phyloP scores from a whole-genome alignment of 2,113 vertebrate species.

The Rana temporaria region DNA sequence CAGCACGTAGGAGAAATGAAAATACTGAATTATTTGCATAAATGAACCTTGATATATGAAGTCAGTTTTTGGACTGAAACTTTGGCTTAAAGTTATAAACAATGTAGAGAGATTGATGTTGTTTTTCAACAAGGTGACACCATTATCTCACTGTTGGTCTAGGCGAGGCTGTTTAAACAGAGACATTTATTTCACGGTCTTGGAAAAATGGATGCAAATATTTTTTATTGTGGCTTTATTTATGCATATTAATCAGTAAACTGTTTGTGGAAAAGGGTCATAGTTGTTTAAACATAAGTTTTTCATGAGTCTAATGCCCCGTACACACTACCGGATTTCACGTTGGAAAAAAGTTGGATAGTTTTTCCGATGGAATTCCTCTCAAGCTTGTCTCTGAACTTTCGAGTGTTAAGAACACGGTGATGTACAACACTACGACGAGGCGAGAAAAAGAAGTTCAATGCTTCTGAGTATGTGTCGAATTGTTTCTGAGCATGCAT shows the following conservation, averaged over 20 bases:
- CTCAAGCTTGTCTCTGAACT: no score
- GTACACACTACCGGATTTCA: no score
- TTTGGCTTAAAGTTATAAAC: constrained; percentile 16
- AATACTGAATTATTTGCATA: not conserved
- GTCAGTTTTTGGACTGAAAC: constrained; percentile 13
- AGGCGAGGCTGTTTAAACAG: not conserved
- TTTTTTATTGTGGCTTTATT: not conserved
- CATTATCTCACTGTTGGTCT: constrained; percentile 22
- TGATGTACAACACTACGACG: no score
- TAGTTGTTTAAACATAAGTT: not conserved
- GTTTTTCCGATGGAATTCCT: no score
- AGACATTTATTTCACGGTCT: not conserved
- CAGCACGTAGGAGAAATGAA: not conserved
- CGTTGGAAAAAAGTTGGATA: no score
- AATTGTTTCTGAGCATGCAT: no score
- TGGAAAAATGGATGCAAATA: not conserved
- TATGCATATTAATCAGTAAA: not conserved
- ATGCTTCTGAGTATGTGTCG: no score
- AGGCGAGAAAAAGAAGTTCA: no score
- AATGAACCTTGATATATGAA: constrained; percentile 18
- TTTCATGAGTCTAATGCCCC: no score
- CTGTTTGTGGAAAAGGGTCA: not conserved
- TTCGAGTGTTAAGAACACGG: no score
- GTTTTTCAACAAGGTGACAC: constrained; percentile 29
- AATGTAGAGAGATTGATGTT: constrained; percentile 30